Conservation (phyloP, 2,113 vertebrate genomes). For the Epinephelus lanceolatus region DNA sequence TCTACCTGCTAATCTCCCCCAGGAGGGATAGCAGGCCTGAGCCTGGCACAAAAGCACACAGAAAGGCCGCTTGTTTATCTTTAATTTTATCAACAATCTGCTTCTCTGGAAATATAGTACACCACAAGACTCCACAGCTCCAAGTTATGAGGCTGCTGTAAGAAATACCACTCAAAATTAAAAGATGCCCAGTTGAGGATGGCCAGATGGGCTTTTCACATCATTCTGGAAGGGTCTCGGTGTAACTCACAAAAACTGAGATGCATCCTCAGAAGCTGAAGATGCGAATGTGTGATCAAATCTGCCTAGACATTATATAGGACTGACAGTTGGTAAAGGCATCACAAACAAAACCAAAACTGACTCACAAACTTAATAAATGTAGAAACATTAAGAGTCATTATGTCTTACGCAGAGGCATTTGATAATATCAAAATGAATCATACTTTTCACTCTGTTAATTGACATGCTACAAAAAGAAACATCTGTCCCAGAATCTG, state of each 20-base stretch:
- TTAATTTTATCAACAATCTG: slow-evolving; percentile 61
- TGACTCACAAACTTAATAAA: not conserved
- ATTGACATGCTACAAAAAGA: slow-evolving; percentile 25
- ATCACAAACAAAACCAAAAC: not conserved
- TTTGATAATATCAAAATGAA: slow-evolving; percentile 24
- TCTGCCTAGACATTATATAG: not conserved
- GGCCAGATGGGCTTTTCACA: slow-evolving; percentile 33
- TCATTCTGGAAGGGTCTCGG: not conserved
- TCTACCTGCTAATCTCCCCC: slow-evolving; percentile 66
- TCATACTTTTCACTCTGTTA: slow-evolving; percentile 17
- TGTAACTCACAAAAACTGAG: not conserved
- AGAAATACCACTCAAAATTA: slow-evolving; percentile 34
- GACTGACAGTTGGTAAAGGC: not conserved
- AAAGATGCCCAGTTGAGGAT: not conserved
- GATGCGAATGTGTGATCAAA: not conserved
- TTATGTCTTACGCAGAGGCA: not conserved
- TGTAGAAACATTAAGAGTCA: slow-evolving; percentile 15
- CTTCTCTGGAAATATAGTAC: slow-evolving; percentile 42
- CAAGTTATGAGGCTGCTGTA: slow-evolving; percentile 31
- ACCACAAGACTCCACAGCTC: not conserved
- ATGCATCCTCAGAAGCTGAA: not conserved
- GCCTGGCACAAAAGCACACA: slow-evolving; percentile 44
- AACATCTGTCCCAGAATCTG: slow-evolving; percentile 21
- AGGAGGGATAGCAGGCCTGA: slow-evolving; percentile 25
- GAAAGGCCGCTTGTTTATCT: slow-evolving; percentile 56